phyloP scores from a whole-genome alignment of 2,797 vertebrate genomes.

The Moxostoma hubbsi region DNA sequence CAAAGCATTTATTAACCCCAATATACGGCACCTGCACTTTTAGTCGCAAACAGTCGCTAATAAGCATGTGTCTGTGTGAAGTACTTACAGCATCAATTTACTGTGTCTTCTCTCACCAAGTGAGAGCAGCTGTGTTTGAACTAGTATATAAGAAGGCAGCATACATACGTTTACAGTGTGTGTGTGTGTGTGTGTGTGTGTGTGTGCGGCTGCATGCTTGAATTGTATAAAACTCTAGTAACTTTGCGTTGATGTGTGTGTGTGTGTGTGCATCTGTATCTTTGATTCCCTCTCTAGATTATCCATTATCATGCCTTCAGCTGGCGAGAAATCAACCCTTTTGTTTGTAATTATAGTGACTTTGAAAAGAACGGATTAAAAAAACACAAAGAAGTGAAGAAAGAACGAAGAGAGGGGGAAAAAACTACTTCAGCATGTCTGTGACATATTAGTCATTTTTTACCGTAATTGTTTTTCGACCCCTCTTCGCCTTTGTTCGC shows the following conservation, averaged over 20 bases:
- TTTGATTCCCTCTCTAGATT: constrained; percentile 71
- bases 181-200: constrained; percentile 59
- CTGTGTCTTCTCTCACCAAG: constrained; percentile 46
- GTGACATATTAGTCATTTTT: constrained; percentile 85
- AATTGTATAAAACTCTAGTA: constrained; percentile 78
- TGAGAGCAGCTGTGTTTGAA: constrained; percentile 60
- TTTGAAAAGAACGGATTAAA: constrained; percentile 74
- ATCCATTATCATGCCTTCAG: constrained; percentile 80
- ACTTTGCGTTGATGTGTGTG: constrained; percentile 67
- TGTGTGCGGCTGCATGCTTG: constrained; percentile 63
- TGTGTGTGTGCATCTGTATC: constrained; percentile 35
- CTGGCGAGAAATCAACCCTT: constrained; percentile 79
- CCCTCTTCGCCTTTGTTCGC: constrained; percentile 59
- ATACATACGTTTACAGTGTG: constrained; percentile 46
- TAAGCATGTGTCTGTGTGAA: constrained; percentile 33
- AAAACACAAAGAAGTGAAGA: constrained; percentile 65
- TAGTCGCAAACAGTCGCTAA: background rate
- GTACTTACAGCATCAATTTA: constrained; percentile 32
- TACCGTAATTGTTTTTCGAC: constrained; percentile 84
- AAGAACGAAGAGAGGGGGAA: constrained; percentile 62
- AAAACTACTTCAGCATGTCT: constrained; percentile 73
- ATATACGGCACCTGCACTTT: background rate
- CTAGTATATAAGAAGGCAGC: constrained; percentile 47
- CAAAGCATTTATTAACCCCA: constrained; percentile 9
- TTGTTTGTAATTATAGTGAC: constrained; percentile 83